Evolutionary conservation across 1,140 invertebrate species (phyloP), one percentile per base, ranked within the genome.

Genomic region (Drosophila subobscura): DNA sequence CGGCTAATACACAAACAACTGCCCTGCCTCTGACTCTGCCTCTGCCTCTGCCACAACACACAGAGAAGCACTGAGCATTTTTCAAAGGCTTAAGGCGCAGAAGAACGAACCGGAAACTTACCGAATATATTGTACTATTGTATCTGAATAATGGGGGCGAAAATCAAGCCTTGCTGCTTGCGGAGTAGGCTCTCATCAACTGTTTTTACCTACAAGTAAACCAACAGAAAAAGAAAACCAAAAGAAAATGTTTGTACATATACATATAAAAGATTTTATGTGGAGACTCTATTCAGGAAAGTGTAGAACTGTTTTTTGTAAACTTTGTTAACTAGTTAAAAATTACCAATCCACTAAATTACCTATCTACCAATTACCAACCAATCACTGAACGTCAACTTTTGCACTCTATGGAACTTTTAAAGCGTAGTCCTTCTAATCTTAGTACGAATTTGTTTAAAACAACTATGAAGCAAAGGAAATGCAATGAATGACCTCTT

Each of bases 401-500:
- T 74, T 76, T 83, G 83, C 83, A 88, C 81, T 88, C 63, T 83
- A 86, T 74, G 55, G 52, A 86, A 81, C 60, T 75, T 65, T 76
- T 58, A 72, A 88, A 78, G 74, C 74, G 49, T 67, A 59, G 76
- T 61, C 53, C 63, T 57, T 89, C 49, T 59, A 68, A 88, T 66
- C 41, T 72, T 80, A 85, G 73, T 81, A 70, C 73, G 81, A 85
- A 86, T 79, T 89, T 89, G 83, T 88, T 88, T 47, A 84, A 77
- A 77, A 86, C 70, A 75, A 80, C 81, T 75, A 86, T 78, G 61
- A 77, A 76, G 54, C 50, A 66, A 67, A 67, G 61, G 80, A 77
- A 88, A 88, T 86, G 78, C 83, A 86, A 86, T 88, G 78, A 83
- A 88, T 88, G 85, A 88, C 83, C 83, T 88, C 83, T 88, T 88